Conservation (phyloP, 2,888 invertebrate genomes). For the Adelphocoris suturalis region DNA sequence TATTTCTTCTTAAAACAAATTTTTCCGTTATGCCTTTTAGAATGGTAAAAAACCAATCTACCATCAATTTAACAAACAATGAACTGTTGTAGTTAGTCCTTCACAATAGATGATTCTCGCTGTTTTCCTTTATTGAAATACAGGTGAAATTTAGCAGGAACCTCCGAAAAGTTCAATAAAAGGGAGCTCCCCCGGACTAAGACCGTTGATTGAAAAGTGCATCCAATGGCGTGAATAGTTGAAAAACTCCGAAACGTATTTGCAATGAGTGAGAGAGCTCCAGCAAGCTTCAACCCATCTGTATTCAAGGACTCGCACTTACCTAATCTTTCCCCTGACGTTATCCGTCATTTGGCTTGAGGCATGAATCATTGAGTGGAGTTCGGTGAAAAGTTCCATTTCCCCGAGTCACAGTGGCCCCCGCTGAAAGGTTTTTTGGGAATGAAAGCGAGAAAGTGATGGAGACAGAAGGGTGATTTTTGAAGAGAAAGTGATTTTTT, state of each 20-base stretch:
- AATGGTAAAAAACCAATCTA: too few relatives aligned
- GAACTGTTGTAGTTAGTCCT: too few relatives aligned
- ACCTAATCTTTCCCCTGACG: slow-evolving; percentile 23
- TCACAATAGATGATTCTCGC: too few relatives aligned
- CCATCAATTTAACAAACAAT: too few relatives aligned
- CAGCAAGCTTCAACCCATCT: neutral
- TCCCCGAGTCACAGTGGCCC: neutral
- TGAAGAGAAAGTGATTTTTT: neutral
- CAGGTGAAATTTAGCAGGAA: too few relatives aligned
- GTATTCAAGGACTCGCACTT: neutral
- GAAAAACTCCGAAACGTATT: neutral
- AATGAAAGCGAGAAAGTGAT: neutral
- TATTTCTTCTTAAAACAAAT: too few relatives aligned
- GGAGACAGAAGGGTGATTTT: neutral
- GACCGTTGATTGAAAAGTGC: neutral
- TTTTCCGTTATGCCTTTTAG: too few relatives aligned
- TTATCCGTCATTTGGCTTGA: slow-evolving; percentile 32
- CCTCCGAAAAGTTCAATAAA: too few relatives aligned
- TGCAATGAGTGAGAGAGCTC: neutral
- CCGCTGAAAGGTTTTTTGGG: neutral
- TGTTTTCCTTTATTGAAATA: too few relatives aligned
- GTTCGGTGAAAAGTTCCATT: slow-evolving; percentile 35
- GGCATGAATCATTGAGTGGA: slow-evolving; percentile 11
- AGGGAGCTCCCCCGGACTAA: neutral
- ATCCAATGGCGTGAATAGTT: neutral